Evolutionary conservation across 2,888 invertebrate species (phyloP).

Genomic region (Athalia cordata): DNA sequence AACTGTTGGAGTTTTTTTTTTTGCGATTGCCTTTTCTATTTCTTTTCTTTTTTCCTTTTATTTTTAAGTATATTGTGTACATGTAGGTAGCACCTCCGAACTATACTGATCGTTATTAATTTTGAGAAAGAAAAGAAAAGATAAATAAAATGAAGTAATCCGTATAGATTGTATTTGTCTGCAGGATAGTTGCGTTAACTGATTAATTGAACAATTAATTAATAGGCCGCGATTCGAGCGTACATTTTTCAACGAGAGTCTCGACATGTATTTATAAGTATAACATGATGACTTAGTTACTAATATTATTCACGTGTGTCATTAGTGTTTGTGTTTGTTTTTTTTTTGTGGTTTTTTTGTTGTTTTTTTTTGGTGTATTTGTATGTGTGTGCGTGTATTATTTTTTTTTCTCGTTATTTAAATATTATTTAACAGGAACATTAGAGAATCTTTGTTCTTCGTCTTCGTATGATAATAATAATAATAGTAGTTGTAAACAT

Average conservation of each 20-base stretch:
- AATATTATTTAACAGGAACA: constrained; percentile 73
- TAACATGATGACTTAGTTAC: constrained; percentile 66
- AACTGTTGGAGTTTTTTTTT: not conserved
- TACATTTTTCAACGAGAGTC: no score
- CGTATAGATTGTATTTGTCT: no score
- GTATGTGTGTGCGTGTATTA: not conserved
- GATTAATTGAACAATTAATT: no score
- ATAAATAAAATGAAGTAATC: no score
- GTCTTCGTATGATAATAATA: constrained; percentile 46
- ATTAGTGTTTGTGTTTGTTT: not conserved
- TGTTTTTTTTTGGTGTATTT: constrained; percentile 13
- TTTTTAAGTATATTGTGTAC: constrained; percentile 4
- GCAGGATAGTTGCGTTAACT: no score
- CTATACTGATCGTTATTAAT: constrained; percentile 14
- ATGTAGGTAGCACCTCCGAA: constrained; percentile 37
- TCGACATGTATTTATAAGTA: not conserved
- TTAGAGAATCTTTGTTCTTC: constrained; percentile 71
- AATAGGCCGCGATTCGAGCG: no score
- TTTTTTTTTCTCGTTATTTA: constrained; percentile 59
- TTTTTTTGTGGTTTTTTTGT: constrained; percentile 2
- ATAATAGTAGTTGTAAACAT: not conserved
- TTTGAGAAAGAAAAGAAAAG: not conserved
- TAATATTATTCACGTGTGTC: constrained; percentile 52
- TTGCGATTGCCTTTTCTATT: not conserved
- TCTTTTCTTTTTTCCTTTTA: not conserved